Percentiles rank a stretch among this genome's conserved stretches.
phyloP scores from a whole-genome alignment of 1,140 invertebrate species.

The Psix sp. region DNA sequence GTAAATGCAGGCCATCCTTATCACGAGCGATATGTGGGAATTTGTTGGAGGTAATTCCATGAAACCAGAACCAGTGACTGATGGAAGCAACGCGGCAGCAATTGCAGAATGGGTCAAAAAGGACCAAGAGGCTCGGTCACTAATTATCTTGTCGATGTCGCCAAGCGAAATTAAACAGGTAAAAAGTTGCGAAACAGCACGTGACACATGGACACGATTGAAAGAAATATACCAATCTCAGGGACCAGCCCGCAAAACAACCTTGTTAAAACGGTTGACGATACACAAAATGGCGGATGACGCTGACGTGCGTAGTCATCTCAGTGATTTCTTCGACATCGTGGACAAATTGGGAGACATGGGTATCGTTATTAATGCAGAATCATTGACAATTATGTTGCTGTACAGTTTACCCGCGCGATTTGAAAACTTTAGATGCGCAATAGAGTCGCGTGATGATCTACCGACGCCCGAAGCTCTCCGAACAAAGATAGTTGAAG shows the following conservation, averaged over 20 bases:
- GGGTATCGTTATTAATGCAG: constrained; percentile 10
- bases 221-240: constrained; percentile 3
- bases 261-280: constrained; percentile 2
- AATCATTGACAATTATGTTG: constrained; percentile 7
- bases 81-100: not conserved
- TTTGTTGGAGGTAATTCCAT: not conserved
- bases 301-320: not conserved
- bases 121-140: constrained; percentile 1
- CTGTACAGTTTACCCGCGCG: constrained; percentile 16
- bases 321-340: constrained; percentile 7
- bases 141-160: constrained; percentile 1
- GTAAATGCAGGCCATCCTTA: constrained; percentile 1
- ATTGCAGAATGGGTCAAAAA: not conserved
- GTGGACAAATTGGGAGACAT: constrained; percentile 8
- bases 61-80: not conserved
- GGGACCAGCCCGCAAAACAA: not conserved
- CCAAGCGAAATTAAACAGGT: constrained; percentile 2
- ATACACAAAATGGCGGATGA: constrained; percentile 14
- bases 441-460: constrained; percentile 5
- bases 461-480: constrained; percentile 5
- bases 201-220: not conserved
- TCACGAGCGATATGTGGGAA: constrained; percentile 2
- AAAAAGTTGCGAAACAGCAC: not conserved
- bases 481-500: constrained; percentile 5
- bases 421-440: constrained; percentile 15